Evolutionary conservation across 2,888 invertebrate species (phyloP).

Genomic region (Leucania comma): DNA sequence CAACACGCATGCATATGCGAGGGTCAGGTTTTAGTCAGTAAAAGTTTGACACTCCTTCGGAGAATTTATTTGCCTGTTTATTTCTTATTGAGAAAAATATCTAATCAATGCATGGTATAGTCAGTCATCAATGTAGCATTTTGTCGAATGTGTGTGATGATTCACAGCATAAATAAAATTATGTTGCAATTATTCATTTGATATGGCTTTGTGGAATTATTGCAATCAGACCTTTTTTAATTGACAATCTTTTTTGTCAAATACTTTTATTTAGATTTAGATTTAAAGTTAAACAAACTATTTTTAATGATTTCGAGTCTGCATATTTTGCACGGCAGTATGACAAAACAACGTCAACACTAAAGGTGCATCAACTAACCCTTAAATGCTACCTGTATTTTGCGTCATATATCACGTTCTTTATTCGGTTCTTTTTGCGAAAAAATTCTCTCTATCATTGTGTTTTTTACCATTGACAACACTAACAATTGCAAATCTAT

Average conservation of each 20-base stretch:
- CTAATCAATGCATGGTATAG: not conserved
- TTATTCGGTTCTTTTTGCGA: constrained; percentile 44
- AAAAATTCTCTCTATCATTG: constrained; percentile 38
- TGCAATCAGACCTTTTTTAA: constrained; percentile 72
- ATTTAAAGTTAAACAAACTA: constrained; percentile 37
- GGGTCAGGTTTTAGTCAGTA: too few species aligned
- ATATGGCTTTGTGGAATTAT: constrained; percentile 82
- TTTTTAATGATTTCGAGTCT: constrained; percentile 13
- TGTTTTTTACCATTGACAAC: constrained; percentile 51
- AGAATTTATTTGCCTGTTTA: not conserved
- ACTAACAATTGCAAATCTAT: constrained; percentile 57
- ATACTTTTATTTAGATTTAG: constrained; percentile 27
- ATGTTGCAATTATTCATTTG: constrained; percentile 87
- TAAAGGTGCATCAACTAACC: constrained; percentile 43
- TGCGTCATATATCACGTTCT: constrained; percentile 68
- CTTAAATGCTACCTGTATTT: constrained; percentile 68
- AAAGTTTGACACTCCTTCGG: too few species aligned
- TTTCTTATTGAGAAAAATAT: not conserved
- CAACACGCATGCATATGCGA: too few species aligned
- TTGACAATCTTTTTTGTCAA: constrained; percentile 44
- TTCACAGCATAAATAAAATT: constrained; percentile 73
- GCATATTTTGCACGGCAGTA: constrained; percentile 14
- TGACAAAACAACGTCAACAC: constrained; percentile 7
- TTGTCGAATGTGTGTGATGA: constrained; percentile 72
- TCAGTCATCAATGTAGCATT: not conserved